Evolutionary conservation across 2,888 invertebrate genomes (phyloP), one percentile per base, ranked within the genome.

Genomic region (Tinea trinotella): DNA sequence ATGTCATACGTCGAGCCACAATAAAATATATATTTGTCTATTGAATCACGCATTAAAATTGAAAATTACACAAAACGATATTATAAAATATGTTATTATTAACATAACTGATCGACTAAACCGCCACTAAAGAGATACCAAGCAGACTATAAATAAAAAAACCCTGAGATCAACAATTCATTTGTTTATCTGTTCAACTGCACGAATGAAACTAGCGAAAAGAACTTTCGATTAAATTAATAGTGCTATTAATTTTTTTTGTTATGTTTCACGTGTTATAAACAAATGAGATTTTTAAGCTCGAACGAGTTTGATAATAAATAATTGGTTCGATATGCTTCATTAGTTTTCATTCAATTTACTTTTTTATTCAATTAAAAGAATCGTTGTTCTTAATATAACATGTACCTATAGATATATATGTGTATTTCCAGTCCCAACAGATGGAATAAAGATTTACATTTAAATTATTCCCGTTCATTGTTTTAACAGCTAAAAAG

Each of bases 171-270:
- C 81, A 81, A 81, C 79, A 76, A 80, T 79, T 79, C 81, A 81
- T 81, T 80, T 80, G 77, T 76, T 76, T 82, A 76, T 73, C 70
- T 76, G 76, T 66, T 77, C 76, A 74, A 76, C 81, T 80, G 75
- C 74, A 75, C 70, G 67, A 66, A 69, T 77, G 76, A 70, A 80
- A 80, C 80, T 82, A 83, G 82, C 83, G 81, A 83, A 83, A 81
- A 77, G 76, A 65, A 75, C 72, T 76, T 76, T 80, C 76, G 71
- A 80, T 82, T 78, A 77, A 82, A 77, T 82, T 78, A 79, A 80
- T 77, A 72, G 68, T 59, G 40, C 13, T 4, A 6, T 13, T 17
- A 66, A 67, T 75, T 81, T 76, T 76, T 75, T 70, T 65, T 67
- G 64, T 65, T 73, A 71, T 65, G 68, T 65, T 71, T 68, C 64